phyloP scores from a whole-genome alignment of 2,888 invertebrate genomes.

The Drosophila anceps region DNA sequence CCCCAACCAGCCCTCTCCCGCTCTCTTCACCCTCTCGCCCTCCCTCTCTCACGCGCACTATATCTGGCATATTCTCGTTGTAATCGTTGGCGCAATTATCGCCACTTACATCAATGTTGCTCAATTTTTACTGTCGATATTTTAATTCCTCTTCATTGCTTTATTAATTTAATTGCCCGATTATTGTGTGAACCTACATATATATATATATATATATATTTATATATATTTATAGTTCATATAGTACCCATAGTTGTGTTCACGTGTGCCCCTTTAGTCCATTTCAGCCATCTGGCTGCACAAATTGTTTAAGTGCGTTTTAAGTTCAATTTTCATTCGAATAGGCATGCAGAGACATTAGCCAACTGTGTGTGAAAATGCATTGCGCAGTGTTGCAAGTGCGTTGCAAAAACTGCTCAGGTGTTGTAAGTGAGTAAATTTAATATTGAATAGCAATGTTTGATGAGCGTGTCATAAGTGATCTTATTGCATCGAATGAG shows the following conservation, averaged over 20 bases:
- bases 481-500: background rate
- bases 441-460: background rate
- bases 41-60: background rate
- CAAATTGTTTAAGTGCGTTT: slow-evolving; percentile 37
- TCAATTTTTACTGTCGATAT: slow-evolving; percentile 62
- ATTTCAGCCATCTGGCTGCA: slow-evolving; percentile 22
- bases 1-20: background rate
- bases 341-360: background rate
- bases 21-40: no score
- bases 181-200: background rate
- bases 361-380: background rate
- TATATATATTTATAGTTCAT: background rate
- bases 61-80: slow-evolving; percentile 19
- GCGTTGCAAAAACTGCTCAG: background rate
- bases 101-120: slow-evolving; percentile 70
- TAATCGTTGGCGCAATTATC: slow-evolving; percentile 69
- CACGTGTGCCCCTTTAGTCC: background rate
- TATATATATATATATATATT: background rate
- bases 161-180: slow-evolving; percentile 57
- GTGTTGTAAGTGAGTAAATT: slow-evolving; percentile 12
- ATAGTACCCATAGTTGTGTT: background rate
- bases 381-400: slow-evolving; percentile 20
- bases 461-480: background rate
- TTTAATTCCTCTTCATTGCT: slow-evolving; percentile 25
- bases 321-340: slow-evolving; percentile 20